Evolutionary conservation across 1,140 invertebrate species (phyloP).

Genomic region (Polypedilum vanderplanki): DNA sequence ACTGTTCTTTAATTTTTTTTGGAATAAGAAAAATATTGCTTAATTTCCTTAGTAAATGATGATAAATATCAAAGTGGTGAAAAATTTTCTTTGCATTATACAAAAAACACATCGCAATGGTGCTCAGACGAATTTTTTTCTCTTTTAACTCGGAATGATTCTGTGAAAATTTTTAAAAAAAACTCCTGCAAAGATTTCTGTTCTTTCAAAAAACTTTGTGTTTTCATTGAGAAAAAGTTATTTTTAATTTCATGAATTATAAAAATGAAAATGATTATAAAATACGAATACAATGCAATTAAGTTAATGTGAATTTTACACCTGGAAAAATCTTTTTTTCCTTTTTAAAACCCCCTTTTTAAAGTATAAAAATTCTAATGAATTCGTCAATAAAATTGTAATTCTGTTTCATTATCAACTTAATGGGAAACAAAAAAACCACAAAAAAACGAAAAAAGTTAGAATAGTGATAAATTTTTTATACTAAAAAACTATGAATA

Average conservation of each 20-base stretch:
- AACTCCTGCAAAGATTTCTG: background rate
- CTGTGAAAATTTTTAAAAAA: background rate
- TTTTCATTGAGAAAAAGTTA: background rate
- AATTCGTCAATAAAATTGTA: background rate
- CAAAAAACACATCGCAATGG: background rate
- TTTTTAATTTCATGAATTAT: background rate
- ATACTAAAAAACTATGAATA: background rate
- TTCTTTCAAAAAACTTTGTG: background rate
- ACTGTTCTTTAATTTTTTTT: background rate
- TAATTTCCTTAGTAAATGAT: background rate
- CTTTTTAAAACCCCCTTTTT: background rate
- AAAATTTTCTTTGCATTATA: background rate
- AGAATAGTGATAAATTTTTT: conserved; percentile 20
- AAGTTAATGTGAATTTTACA: background rate
- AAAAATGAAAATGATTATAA: background rate
- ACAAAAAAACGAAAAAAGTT: conserved; percentile 20
- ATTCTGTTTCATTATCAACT: background rate
- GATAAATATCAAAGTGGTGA: background rate
- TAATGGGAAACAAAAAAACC: background rate
- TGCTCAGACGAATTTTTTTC: conserved; percentile 12
- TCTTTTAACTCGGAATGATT: background rate
- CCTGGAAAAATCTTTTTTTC: conserved; percentile 4
- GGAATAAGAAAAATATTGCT: background rate
- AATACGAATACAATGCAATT: conserved; percentile 3
- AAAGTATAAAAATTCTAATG: too few relatives aligned